phyloP scores from a whole-genome alignment of 2,113 vertebrate species.

The Ctenomys sociabilis region DNA sequence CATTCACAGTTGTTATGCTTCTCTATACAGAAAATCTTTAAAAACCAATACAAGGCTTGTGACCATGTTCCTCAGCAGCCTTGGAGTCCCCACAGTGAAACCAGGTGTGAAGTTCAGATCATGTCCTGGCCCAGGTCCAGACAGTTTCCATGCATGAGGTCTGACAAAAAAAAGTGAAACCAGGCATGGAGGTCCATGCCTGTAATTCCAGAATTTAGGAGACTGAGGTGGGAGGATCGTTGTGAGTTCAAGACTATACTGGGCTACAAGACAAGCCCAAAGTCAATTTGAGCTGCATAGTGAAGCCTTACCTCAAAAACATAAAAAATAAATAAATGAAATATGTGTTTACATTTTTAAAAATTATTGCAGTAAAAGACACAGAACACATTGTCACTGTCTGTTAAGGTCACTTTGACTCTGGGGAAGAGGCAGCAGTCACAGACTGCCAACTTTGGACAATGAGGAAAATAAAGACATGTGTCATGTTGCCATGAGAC shows the following conservation, averaged over 20 bases:
- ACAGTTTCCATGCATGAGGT: not conserved
- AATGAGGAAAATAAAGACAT: not conserved
- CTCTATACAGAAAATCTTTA: not conserved
- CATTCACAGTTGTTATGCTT: not conserved
- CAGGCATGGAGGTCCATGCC: no score
- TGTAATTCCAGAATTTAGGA: no score
- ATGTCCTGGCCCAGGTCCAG: slow-evolving; percentile 26
- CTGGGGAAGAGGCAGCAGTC: not conserved
- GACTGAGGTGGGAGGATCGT: no score
- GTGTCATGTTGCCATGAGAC: not conserved
- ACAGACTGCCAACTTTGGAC: not conserved
- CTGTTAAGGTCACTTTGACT: not conserved
- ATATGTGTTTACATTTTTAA: not conserved
- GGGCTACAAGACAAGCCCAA: no score
- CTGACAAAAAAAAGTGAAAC: not conserved
- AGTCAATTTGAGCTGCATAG: no score
- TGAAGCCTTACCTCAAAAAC: no score
- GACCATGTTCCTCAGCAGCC: not conserved
- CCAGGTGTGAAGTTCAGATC: not conserved
- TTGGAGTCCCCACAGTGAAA: slow-evolving; percentile 54
- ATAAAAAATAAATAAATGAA: not conserved
- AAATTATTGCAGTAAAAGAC: not conserved
- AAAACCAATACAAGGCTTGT: slow-evolving; percentile 25
- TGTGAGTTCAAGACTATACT: no score
- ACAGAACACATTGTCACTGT: not conserved